Evolutionary conservation across 2,113 vertebrate species (phyloP), one percentile per base, ranked within the genome.

Genomic region (Cebidichthys violaceus): DNA sequence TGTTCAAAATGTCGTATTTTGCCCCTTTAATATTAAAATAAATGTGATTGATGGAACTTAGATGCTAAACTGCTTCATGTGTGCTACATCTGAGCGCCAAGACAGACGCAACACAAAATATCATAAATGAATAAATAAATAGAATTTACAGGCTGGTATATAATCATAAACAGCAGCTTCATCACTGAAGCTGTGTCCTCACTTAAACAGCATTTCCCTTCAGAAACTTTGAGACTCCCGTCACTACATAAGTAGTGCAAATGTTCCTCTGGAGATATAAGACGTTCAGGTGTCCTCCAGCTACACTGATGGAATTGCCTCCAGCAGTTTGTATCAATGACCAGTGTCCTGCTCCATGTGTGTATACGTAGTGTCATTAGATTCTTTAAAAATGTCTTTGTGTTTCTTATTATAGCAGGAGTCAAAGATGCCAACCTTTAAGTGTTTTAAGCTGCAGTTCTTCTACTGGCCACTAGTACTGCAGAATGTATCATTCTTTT

Each of bases 51-150:
- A 61, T 64, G 29, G 43, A 73, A n/a, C 2, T 31, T 65, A 24
- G 0, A 31, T 59, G 57, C 6, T n/a, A 65, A 45, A 60, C 2
- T 7, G 65, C 62, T 77, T 27, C 68, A 73, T 52, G 45, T 39
- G 47, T n/a, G 74, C 70, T n/a, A 59, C 57, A 41, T 55, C 6
- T 9, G 1, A 70, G 1, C 20, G 37, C 11, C 18, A 52, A 33
- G 29, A 65, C 50, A 67, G 33, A 70, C 33, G 31, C 37, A 80
- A 72, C 57, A 73, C 27, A 18, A 81, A 50, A n/a, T 4, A 72
- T 22, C 35, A 59, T 7, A 7, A 24, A 55, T 50, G 18, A 73
- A 45, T 62, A 52, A 83, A 84, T 81, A 78, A 73, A 82, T 47
- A 73, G 4, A 60, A 47, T 52, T 1, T 33, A 54, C 59, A 45